Percentiles rank a stretch among this genome's conserved stretches.
These are phyloP conservation scores for Ruditapes philippinarum DNA, from an alignment of 1,140 invertebrate species.

Conservation along the genomic window DNA sequence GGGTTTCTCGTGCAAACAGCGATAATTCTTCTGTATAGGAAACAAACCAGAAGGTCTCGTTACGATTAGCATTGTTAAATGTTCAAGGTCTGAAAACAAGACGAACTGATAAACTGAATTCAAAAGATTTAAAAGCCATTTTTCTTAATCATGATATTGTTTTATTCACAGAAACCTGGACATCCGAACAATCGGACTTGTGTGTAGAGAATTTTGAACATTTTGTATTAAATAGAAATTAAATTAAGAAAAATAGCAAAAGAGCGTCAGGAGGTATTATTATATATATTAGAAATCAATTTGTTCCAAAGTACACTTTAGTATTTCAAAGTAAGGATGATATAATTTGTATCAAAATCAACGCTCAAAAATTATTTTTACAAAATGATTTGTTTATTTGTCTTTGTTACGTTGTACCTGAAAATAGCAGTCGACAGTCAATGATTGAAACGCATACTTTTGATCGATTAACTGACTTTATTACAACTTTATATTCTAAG, in stretches of 20 bases:
- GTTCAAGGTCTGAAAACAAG: neutral
- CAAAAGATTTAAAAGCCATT: neutral
- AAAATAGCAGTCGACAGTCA: constrained; percentile 13
- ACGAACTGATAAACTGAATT: neutral
- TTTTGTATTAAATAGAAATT: neutral
- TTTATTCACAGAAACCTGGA: neutral
- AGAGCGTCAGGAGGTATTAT: neutral
- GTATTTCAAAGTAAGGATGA: constrained; percentile 10
- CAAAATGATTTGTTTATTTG: constrained; percentile 6
- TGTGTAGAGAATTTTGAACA: neutral
- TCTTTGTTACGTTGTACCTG: neutral
- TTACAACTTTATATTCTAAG: neutral
- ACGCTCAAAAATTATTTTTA: neutral
- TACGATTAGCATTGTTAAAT: neutral
- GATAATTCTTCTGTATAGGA: too few species aligned
- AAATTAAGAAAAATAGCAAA: neutral
- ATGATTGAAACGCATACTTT: constrained; percentile 21
- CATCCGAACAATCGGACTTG: neutral
- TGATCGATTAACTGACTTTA: neutral
- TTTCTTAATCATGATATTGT: neutral
- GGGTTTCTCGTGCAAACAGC: too few species aligned
- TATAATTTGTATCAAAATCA: constrained; percentile 10
- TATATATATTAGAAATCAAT: constrained; percentile 33
- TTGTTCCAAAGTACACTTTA: constrained; percentile 19
- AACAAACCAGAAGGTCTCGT: neutral